Base-by-base conservation (phyloP, 1,140 invertebrate species). In the Drosophila bocki region DNA sequence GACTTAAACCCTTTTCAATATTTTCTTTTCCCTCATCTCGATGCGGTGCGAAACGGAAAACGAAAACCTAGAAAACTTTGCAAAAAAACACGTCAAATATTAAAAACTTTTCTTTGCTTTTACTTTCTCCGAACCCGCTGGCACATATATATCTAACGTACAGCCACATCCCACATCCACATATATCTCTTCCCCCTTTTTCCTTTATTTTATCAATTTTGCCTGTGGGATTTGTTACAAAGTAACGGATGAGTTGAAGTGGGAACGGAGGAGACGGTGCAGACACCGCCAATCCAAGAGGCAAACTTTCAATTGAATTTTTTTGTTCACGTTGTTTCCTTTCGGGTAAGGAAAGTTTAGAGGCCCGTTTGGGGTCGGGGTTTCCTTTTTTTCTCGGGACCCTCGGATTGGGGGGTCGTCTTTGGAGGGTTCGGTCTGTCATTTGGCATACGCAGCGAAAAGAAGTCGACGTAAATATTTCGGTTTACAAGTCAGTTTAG, bases 401-500 rank as follows among this genome's bases (percentile, higher is more conserved):
- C 51, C 6, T 54, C 7, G 48, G 35, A 17, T 64, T 64, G 42
- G 15, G 29, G 65, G 63, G 19, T 17, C 19, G 29, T 33, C 48
- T 51, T 53, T 29, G 45, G 35, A 59, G 77, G 35, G 74, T 67
- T 63, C 65, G 44, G 68, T 54, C 80, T 87, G 80, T 88, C 83
- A 88, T 75, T 87, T 78, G 64, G 79, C 64, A 82, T 69, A 78
- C 68, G 60, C 67, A 42, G 71, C 45, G 41, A 59, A 77, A 71
- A 60, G 64, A 54, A 61, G 22, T 50, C 59, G 80, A 74, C 77
- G 74, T 77, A 88, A 78, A 83, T 88, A 80, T 86, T 87, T 88
- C 80, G 71, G 83, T 87, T 86, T 83, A 83, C 84, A 87, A 88
- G 80, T 83, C 83, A 87, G 84, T 88, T 87, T 87, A 87, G 84